A percentile compares a stretch with the other conserved stretches of the same genome.
These are phyloP conservation scores for Morelia viridis DNA, from an alignment of 2,797 vertebrate genomes.

Conservation along the genomic window DNA sequence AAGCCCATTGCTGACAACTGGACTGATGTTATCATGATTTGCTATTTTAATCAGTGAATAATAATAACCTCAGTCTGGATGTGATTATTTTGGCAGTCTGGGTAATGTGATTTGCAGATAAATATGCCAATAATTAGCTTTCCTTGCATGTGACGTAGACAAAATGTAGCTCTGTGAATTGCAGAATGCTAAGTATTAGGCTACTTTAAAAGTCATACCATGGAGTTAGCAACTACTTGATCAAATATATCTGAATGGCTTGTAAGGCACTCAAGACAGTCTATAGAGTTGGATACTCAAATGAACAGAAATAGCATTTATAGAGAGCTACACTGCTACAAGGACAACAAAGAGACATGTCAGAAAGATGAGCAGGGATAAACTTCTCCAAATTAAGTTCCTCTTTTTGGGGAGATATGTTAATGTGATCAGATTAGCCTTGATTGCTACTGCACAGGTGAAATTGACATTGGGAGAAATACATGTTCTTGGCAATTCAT, in stretches of 20 bases:
- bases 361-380: background rate
- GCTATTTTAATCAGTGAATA: constrained; percentile 12
- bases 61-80: background rate
- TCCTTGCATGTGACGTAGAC: background rate
- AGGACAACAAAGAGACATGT: background rate
- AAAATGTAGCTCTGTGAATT: background rate
- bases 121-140: constrained; percentile 32
- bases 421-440: background rate
- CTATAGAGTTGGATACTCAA: background rate
- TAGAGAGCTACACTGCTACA: background rate
- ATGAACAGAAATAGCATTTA: background rate
- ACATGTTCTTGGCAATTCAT: background rate
- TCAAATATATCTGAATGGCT: background rate
- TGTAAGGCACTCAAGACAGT: background rate
- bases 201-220: background rate
- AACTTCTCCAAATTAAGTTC: background rate
- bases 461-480: background rate
- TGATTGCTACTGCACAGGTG: background rate
- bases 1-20: constrained; percentile 10
- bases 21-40: constrained; percentile 4
- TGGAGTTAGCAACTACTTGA: background rate
- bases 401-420: background rate
- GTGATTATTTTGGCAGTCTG: background rate
- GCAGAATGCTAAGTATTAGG: background rate
- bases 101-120: constrained; percentile 28